Percentiles rank a stretch among this genome's conserved stretches.
Conservation (phyloP, 2,888 invertebrate genomes). For the Thymelicus lineola region DNA sequence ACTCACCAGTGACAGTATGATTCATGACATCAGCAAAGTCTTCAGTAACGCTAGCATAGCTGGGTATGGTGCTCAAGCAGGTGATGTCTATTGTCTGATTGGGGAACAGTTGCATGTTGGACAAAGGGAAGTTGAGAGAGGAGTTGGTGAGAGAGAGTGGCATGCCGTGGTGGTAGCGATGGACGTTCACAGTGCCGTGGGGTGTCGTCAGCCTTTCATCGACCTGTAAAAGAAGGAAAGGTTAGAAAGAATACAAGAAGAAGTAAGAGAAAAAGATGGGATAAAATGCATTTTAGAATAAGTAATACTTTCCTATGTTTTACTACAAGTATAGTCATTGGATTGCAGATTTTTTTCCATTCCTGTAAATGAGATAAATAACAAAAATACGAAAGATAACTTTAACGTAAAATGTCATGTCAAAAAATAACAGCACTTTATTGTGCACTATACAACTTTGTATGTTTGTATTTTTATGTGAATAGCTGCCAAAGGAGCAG, state of each 20-base stretch:
- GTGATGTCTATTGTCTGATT: slow-evolving; percentile 90
- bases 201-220: slow-evolving; percentile 75
- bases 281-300: too few species aligned
- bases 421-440: too few species aligned
- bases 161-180: slow-evolving; percentile 74
- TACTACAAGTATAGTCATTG: too few species aligned
- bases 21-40: slow-evolving; percentile 90
- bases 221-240: slow-evolving; percentile 56
- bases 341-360: too few species aligned
- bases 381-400: too few species aligned
- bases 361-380: too few species aligned
- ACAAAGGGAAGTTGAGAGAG: slow-evolving; percentile 88
- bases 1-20: slow-evolving; percentile 89
- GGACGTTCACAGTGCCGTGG: slow-evolving; percentile 68
- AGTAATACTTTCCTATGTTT: too few species aligned
- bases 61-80: slow-evolving; percentile 92
- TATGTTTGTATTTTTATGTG: too few species aligned
- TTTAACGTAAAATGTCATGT: too few species aligned
- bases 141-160: slow-evolving; percentile 70
- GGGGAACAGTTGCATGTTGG: slow-evolving; percentile 87
- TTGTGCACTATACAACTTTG: too few species aligned
- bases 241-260: neutral
- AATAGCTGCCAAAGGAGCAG: too few species aligned
- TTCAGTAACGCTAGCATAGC: slow-evolving; percentile 87
- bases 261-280: neutral